These are phyloP conservation scores for Coenonympha arcania DNA, from an alignment of 2,888 invertebrate species.

Conservation along the genomic window DNA sequence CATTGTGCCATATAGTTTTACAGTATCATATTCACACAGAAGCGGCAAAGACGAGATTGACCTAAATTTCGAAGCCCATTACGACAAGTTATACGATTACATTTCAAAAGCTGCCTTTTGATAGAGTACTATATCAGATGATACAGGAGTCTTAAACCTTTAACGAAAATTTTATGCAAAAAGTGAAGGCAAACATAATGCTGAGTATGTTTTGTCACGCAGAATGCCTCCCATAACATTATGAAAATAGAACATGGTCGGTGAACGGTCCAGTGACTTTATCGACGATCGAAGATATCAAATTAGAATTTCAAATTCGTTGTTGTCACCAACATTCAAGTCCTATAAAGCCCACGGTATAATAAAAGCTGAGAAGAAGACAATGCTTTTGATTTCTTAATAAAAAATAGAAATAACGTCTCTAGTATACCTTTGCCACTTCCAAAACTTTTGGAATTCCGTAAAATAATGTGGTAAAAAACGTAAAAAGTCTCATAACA, in stretches of 20 bases:
- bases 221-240: slow-evolving; percentile 2
- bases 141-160: neutral
- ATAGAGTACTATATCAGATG: no score
- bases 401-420: neutral
- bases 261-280: neutral
- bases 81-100: no score
- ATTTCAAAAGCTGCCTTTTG: no score
- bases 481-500: neutral
- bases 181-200: slow-evolving; percentile 3
- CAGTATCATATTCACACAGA: no score
- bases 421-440: neutral
- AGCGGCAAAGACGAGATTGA: neutral
- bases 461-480: neutral
- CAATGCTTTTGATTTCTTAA: neutral
- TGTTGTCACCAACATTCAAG: slow-evolving; percentile 14
- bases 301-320: slow-evolving; percentile 32
- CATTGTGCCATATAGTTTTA: no score
- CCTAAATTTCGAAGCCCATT: neutral
- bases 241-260: slow-evolving; percentile 7
- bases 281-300: slow-evolving; percentile 17
- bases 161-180: no score
- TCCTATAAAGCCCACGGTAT: neutral
- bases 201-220: slow-evolving; percentile 2
- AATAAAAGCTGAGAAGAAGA: neutral
- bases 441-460: neutral